Conservation (phyloP, 1,140 invertebrate species). For the Aporrectodea caliginosa region DNA sequence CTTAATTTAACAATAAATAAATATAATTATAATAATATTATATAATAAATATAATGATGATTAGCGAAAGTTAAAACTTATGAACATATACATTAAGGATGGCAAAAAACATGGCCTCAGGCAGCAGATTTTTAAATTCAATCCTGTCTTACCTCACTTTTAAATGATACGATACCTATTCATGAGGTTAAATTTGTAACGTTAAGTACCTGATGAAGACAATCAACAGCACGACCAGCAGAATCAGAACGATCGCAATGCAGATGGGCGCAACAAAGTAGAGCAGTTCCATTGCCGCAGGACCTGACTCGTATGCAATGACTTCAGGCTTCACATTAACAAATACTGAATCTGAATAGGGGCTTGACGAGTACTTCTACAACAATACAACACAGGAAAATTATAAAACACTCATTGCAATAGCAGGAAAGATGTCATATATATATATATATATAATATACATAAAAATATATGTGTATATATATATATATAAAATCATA, state of each 20-base stretch:
- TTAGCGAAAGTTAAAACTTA: not conserved
- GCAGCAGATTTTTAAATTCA: not conserved
- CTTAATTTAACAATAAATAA: not conserved
- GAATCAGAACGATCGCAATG: constrained; percentile 54
- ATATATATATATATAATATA: no score
- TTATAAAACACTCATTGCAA: no score
- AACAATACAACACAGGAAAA: no score
- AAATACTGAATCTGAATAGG: not conserved
- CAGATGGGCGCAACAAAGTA: constrained; percentile 65
- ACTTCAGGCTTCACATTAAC: not conserved
- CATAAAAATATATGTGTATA: no score
- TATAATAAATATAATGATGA: not conserved
- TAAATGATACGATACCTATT: not conserved
- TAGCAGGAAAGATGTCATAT: no score
- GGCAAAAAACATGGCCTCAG: not conserved
- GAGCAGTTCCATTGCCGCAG: constrained; percentile 62
- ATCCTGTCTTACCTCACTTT: not conserved
- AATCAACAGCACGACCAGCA: constrained; percentile 55
- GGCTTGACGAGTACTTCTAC: not conserved
- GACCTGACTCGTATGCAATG: not conserved
- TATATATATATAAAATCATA: no score
- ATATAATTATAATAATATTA: not conserved
- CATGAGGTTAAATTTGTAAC: constrained; percentile 21
- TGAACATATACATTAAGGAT: not conserved
- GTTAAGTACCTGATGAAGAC: constrained; percentile 53